Percentiles rank a stretch among this genome's conserved stretches.
phyloP scores from a whole-genome alignment of 2,797 vertebrate species.

The Peromyscus attwateri region DNA sequence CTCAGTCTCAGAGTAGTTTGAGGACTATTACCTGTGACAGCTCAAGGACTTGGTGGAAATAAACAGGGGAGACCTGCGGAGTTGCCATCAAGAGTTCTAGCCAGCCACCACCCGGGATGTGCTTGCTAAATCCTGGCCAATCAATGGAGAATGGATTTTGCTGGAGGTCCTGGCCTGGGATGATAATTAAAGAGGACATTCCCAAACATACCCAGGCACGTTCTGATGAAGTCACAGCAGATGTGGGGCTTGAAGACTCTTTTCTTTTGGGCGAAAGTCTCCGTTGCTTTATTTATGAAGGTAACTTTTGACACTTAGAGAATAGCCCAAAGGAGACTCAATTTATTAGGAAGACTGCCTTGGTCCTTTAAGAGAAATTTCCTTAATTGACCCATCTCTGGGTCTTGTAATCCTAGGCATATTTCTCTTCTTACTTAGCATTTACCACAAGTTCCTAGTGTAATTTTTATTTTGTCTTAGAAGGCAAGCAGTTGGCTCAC shows the following conservation, averaged over 20 bases:
- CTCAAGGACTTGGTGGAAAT: slow-evolving; percentile 83
- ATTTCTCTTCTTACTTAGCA: background rate
- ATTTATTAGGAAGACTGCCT: slow-evolving; percentile 25
- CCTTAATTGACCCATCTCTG: slow-evolving; percentile 2
- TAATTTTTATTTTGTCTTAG: slow-evolving; percentile 52
- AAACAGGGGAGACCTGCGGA: slow-evolving; percentile 82
- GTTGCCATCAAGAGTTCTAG: slow-evolving; percentile 80
- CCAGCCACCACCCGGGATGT: slow-evolving; percentile 78
- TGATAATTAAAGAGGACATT: slow-evolving; percentile 72
- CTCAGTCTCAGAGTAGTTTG: slow-evolving; percentile 77
- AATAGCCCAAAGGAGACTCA: slow-evolving; percentile 18
- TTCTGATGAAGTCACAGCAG: slow-evolving; percentile 84
- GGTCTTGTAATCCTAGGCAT: background rate
- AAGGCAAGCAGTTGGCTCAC: slow-evolving; percentile 5
- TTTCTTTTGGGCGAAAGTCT: slow-evolving; percentile 42
- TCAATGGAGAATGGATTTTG: slow-evolving; percentile 82
- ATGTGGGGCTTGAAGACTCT: slow-evolving; percentile 66
- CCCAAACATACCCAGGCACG: slow-evolving; percentile 72
- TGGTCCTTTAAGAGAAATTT: slow-evolving; percentile 49
- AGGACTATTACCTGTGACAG: slow-evolving; percentile 85
- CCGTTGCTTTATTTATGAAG: slow-evolving; percentile 79
- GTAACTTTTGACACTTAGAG: slow-evolving; percentile 75
- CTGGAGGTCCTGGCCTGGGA: slow-evolving; percentile 76
- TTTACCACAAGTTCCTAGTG: background rate
- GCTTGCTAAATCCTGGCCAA: slow-evolving; percentile 75